A percentile compares a stretch with the other conserved stretches of the same genome.
Conservation (phyloP, 1,140 invertebrate species). For the Acyrthosiphon pisum region DNA sequence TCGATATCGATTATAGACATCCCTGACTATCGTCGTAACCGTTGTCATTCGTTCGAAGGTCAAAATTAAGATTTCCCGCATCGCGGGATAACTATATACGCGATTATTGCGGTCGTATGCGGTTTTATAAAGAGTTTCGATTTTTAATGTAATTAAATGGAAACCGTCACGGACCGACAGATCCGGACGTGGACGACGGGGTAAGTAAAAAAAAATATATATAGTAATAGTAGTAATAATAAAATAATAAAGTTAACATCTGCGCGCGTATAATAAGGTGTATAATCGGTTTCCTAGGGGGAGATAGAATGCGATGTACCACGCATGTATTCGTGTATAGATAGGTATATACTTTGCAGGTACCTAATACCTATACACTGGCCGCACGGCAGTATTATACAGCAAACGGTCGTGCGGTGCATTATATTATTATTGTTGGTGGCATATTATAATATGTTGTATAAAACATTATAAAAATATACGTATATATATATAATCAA, state of each 20-base stretch:
- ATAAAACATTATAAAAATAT: neutral
- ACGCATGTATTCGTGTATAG: neutral
- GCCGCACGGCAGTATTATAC: neutral
- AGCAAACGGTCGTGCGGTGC: neutral
- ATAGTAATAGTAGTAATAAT: neutral
- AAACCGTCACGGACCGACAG: neutral
- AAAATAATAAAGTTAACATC: neutral
- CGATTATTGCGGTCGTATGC: neutral
- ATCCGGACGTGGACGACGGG: neutral
- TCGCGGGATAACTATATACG: neutral
- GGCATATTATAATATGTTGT: conserved; percentile 17
- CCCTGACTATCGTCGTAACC: neutral
- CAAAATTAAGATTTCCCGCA: neutral
- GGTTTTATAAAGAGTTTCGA: neutral
- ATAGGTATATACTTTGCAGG: neutral
- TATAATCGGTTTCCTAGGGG: neutral
- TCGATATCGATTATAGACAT: neutral
- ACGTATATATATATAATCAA: neutral
- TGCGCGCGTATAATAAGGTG: neutral
- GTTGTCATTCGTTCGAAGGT: neutral
- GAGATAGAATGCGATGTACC: neutral
- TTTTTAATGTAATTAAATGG: conserved; percentile 41
- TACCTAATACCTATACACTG: neutral
- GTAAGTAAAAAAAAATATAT: neutral
- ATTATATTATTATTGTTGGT: conserved; percentile 1